Evolutionary conservation across 1,140 invertebrate genomes (phyloP).

Genomic region (Varroa destructor): DNA sequence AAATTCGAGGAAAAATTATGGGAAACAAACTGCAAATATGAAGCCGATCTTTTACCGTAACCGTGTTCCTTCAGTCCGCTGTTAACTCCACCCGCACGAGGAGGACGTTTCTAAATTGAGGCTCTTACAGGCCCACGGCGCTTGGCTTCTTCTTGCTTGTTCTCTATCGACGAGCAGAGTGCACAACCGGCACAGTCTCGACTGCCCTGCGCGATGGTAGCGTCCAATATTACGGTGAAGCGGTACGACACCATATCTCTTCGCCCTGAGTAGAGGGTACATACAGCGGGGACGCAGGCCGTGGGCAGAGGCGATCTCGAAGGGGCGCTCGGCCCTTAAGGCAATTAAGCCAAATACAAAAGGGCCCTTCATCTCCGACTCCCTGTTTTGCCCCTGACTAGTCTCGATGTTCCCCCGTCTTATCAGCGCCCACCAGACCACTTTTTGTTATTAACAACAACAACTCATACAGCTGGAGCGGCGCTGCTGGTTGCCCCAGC

Average conservation of each 20-base stretch:
- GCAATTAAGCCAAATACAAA: conserved; percentile 29
- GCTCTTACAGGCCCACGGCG: no score
- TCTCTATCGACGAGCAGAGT: no score
- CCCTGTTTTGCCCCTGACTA: not conserved
- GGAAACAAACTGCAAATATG: no score
- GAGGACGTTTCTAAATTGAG: no score
- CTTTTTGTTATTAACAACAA: conserved; percentile 29
- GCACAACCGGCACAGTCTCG: not conserved
- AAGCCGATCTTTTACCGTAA: no score
- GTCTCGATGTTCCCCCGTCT: not conserved
- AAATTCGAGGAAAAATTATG: no score
- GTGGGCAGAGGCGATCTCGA: no score
- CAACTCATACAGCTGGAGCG: conserved; percentile 27
- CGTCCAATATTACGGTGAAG: conserved; percentile 20
- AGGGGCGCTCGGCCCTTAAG: not conserved
- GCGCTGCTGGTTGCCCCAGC: not conserved
- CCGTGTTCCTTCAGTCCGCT: no score
- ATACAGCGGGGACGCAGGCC: no score
- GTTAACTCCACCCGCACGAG: no score
- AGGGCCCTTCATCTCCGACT: conserved; percentile 25
- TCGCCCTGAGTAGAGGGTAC: not conserved
- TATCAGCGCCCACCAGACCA: conserved; percentile 28
- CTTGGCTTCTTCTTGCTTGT: no score
- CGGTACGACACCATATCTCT: conserved; percentile 17
- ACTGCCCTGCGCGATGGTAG: not conserved